Evolutionary conservation across 2,888 invertebrate species (phyloP).

Genomic region (Bursaphelenchus okinawaensis): DNA sequence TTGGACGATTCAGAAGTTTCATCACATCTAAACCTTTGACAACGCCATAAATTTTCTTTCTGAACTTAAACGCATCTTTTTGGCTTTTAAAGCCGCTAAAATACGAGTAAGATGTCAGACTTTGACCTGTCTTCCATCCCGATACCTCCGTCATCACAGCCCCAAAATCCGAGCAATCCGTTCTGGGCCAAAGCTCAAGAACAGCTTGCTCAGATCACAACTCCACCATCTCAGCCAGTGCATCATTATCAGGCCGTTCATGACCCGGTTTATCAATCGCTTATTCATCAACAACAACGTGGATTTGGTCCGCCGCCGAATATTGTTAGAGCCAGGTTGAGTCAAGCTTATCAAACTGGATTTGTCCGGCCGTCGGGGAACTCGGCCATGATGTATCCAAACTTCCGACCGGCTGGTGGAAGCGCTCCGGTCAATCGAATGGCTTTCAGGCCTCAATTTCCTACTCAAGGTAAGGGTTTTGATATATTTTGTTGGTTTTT

Average conservation of each 20-base stretch:
- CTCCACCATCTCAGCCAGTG: background rate
- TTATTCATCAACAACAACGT: background rate
- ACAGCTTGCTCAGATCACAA: constrained; percentile 7
- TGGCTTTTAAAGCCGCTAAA: background rate
- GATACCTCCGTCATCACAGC: constrained; percentile 6
- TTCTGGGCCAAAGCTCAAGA: constrained; percentile 17
- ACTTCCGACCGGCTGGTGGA: background rate
- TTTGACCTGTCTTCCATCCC: constrained; percentile 3
- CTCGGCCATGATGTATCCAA: background rate
- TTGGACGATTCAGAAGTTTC: too few relatives aligned
- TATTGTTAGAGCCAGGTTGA: background rate
- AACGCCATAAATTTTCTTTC: too few relatives aligned
- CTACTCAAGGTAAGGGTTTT: background rate
- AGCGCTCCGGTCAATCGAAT: background rate
- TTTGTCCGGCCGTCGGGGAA: background rate
- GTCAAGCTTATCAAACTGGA: background rate
- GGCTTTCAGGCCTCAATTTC: background rate
- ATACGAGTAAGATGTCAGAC: background rate
- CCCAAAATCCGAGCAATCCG: constrained; percentile 2
- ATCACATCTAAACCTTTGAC: too few relatives aligned
- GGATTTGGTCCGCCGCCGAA: too few relatives aligned
- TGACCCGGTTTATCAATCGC: background rate
- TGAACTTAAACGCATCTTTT: too few relatives aligned
- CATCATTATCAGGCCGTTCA: background rate
- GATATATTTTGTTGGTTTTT: too few relatives aligned